Percentiles rank a stretch among this genome's conserved stretches.
Evolutionary conservation across 2,888 invertebrate species (phyloP).

Genomic region (Cinara cedri): DNA sequence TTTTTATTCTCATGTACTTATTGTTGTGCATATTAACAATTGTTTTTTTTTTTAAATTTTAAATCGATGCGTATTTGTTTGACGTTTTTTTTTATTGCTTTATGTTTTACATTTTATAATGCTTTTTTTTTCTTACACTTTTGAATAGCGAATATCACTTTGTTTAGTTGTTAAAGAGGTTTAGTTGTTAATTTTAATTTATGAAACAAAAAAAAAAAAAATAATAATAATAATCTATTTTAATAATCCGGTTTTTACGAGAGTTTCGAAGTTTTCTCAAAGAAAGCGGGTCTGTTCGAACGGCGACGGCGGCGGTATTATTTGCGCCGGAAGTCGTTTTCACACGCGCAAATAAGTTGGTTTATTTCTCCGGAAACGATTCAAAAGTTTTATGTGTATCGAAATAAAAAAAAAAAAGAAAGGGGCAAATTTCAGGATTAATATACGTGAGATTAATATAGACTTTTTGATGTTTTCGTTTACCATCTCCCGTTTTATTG

Average conservation of each 20-base stretch:
- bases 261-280: background rate
- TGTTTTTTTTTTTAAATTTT: background rate
- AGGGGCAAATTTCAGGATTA: too few species aligned
- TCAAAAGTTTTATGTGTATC: background rate
- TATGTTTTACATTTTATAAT: too few species aligned
- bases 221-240: background rate
- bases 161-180: too few species aligned
- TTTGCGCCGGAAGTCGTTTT: conserved; percentile 26
- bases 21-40: conserved; percentile 3
- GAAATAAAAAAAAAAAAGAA: background rate
- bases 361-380: conserved; percentile 9
- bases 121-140: too few species aligned
- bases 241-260: conserved; percentile 6
- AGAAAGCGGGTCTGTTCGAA: background rate
- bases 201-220: background rate
- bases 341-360: background rate
- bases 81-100: too few species aligned
- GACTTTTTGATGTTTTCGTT: background rate
- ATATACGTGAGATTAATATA: background rate
- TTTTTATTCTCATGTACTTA: background rate
- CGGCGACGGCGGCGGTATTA: background rate
- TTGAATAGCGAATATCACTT: too few species aligned
- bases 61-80: too few species aligned
- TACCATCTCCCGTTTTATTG: background rate
- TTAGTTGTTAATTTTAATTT: too few species aligned